Evolutionary conservation across 2,888 invertebrate species (phyloP).

Genomic region (Agrotis puta): DNA sequence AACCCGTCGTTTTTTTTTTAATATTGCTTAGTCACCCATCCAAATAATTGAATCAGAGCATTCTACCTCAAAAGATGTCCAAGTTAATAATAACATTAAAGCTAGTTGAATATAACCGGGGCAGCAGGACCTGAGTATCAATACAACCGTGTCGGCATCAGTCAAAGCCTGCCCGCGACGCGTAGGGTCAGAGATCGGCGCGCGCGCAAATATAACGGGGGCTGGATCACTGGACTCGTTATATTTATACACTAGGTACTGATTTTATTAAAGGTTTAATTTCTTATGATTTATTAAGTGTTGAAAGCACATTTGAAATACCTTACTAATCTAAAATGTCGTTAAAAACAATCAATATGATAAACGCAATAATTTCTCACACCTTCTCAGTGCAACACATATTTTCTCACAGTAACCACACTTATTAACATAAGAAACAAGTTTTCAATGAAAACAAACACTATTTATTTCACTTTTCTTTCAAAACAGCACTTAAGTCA

Average conservation of each 20-base stretch:
- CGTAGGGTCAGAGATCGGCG: conserved; percentile 52
- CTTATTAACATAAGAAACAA: conserved; percentile 56
- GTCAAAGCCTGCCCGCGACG: conserved; percentile 46
- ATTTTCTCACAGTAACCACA: conserved; percentile 37
- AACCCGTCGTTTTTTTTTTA: no score
- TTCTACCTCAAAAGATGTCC: not conserved
- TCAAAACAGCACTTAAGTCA: conserved; percentile 65
- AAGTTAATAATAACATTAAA: conserved; percentile 24
- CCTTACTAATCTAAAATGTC: not conserved
- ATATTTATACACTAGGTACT: conserved; percentile 18
- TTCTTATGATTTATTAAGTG: not conserved
- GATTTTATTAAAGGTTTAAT: conserved; percentile 20
- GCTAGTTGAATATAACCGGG: conserved; percentile 19
- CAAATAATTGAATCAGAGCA: not conserved
- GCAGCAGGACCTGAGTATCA: conserved; percentile 34
- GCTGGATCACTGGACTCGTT: conserved; percentile 31
- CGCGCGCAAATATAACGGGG: conserved; percentile 46
- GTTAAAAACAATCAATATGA: not conserved
- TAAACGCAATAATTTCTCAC: not conserved
- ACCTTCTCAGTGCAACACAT: conserved; percentile 31
- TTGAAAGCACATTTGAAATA: not conserved
- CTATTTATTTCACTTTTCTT: conserved; percentile 68
- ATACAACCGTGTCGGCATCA: conserved; percentile 47
- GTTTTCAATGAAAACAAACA: conserved; percentile 70
- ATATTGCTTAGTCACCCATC: conserved; percentile 15